Evolutionary conservation across 2,888 invertebrate genomes (phyloP).

Genomic region (Troilus luridus): DNA sequence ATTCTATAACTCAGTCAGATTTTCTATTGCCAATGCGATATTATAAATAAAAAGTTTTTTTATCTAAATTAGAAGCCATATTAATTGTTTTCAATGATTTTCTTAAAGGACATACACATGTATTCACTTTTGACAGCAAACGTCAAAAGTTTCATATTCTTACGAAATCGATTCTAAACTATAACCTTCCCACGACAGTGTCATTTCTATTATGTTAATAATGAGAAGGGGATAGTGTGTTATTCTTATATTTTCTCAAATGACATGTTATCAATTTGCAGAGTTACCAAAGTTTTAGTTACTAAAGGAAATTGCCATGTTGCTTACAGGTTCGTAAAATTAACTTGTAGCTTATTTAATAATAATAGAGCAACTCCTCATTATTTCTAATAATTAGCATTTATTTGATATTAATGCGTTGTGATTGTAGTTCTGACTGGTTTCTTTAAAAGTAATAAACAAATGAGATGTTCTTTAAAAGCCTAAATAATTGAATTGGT

Average conservation of each 20-base stretch:
- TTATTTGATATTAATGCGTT: too few relatives aligned
- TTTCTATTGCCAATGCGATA: too few relatives aligned
- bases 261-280: slow-evolving; percentile 43
- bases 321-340: slow-evolving; percentile 46
- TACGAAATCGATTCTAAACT: background rate
- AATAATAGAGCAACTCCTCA: background rate
- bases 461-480: too few relatives aligned
- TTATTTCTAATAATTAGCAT: background rate
- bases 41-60: too few relatives aligned
- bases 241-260: background rate
- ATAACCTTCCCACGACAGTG: slow-evolving; percentile 33
- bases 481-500: too few relatives aligned
- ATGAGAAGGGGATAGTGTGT: background rate
- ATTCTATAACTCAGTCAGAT: too few relatives aligned
- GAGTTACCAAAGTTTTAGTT: background rate
- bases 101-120: too few relatives aligned
- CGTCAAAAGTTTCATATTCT: background rate
- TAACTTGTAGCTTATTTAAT: background rate
- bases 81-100: too few relatives aligned
- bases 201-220: background rate
- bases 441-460: too few relatives aligned
- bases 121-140: too few relatives aligned
- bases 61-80: too few relatives aligned
- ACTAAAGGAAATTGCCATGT: background rate
- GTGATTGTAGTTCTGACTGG: too few relatives aligned